These are phyloP conservation scores for Fragariocoptes setiger DNA, from an alignment of 1,140 invertebrate genomes.

Conservation along the genomic window DNA sequence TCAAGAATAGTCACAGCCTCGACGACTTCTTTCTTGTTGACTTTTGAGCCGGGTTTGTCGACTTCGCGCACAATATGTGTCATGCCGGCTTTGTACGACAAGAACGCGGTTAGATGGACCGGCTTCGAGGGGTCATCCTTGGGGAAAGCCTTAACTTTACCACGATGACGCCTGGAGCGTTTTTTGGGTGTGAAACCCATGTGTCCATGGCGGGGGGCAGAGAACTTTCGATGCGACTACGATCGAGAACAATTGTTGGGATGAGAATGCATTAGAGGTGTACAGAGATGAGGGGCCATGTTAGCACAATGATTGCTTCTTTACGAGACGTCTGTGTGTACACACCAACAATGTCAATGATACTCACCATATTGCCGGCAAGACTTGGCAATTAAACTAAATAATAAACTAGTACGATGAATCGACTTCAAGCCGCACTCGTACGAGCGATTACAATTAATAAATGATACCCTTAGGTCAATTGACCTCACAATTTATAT, in stretches of 20 bases:
- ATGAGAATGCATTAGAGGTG: background rate
- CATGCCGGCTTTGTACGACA: constrained; percentile 98
- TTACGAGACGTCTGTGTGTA: too few species aligned
- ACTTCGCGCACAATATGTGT: constrained; percentile 95
- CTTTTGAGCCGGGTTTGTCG: constrained; percentile 92
- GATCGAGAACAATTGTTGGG: constrained; percentile 16
- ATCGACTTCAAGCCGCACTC: too few species aligned
- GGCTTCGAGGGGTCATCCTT: constrained; percentile 87
- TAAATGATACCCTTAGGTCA: too few species aligned
- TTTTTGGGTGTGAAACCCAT: constrained; percentile 99
- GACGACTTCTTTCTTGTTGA: constrained; percentile 98
- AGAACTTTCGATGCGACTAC: constrained; percentile 98
- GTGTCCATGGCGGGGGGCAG: constrained; percentile 90
- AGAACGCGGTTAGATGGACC: constrained; percentile 85
- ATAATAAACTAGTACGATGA: too few species aligned
- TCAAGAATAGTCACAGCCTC: constrained; percentile 94
- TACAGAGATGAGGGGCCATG: too few species aligned
- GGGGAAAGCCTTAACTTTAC: constrained; percentile 98
- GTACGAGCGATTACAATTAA: too few species aligned
- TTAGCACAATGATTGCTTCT: too few species aligned
- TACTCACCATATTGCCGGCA: too few species aligned
- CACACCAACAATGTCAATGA: too few species aligned
- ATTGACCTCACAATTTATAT: too few species aligned
- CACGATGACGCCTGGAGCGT: constrained; percentile 67
- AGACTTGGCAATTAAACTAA: too few species aligned